phyloP scores from a whole-genome alignment of 2,113 vertebrate genomes.

The Sylvilagus bachmani region DNA sequence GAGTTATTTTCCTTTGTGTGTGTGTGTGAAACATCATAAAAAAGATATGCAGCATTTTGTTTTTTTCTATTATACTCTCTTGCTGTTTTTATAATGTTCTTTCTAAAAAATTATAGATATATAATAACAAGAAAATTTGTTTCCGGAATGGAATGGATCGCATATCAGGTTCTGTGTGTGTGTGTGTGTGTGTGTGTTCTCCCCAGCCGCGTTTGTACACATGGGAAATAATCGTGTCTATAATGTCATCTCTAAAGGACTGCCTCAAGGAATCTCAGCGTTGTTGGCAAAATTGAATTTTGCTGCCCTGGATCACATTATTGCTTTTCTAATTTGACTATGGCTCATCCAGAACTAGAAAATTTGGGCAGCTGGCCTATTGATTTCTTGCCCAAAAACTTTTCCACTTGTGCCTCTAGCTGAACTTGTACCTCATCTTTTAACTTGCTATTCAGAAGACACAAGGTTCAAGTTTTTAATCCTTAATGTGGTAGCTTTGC shows the following conservation, averaged over 20 bases:
- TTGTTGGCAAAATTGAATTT: slow-evolving; percentile 74
- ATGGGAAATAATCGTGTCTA: slow-evolving; percentile 74
- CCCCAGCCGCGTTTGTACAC: slow-evolving; percentile 56
- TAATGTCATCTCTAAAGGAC: slow-evolving; percentile 75
- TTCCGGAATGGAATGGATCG: slow-evolving; percentile 60
- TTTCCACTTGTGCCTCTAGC: slow-evolving; percentile 61
- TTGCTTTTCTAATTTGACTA: slow-evolving; percentile 76
- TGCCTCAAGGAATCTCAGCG: slow-evolving; percentile 74
- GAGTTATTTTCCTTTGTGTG: slow-evolving; percentile 59
- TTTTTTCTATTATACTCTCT: slow-evolving; percentile 64
- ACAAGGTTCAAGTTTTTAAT: neutral
- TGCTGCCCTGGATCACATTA: slow-evolving; percentile 70
- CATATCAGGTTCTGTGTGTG: neutral
- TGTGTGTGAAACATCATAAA: slow-evolving; percentile 53
- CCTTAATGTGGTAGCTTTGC: slow-evolving; percentile 19
- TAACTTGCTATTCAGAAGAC: slow-evolving; percentile 51
- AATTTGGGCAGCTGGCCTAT: slow-evolving; percentile 54
- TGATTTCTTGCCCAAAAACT: slow-evolving; percentile 55
- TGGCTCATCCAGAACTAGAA: slow-evolving; percentile 63
- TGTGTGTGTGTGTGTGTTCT: neutral
- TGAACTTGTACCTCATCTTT: slow-evolving; percentile 61
- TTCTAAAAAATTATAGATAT: slow-evolving; percentile 69
- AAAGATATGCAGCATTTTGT: slow-evolving; percentile 44
- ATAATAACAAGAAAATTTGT: slow-evolving; percentile 70
- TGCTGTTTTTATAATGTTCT: slow-evolving; percentile 71